phyloP scores from a whole-genome alignment of 1,140 invertebrate species.

The Antheraea pernyi region DNA sequence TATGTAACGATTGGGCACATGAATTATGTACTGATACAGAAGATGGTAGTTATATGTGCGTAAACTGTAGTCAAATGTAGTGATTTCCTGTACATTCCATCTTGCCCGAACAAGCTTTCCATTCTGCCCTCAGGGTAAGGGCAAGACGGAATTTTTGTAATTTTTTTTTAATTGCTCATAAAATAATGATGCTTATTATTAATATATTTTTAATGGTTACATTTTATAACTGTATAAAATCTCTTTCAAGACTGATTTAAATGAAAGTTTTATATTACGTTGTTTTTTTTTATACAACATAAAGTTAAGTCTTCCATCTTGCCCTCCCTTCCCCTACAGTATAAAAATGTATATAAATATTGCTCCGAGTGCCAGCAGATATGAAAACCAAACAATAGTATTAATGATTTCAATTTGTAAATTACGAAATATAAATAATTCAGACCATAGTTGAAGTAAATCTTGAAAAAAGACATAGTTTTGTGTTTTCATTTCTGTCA shows the following conservation, averaged over 20 bases:
- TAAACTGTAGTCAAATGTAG: neutral
- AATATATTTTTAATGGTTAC: no score
- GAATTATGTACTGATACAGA: conserved; percentile 6
- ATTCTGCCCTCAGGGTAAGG: conserved; percentile 1
- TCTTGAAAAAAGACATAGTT: no score
- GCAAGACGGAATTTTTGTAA: neutral
- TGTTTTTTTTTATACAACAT: conserved; percentile 7
- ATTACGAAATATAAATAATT: no score
- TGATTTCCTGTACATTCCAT: neutral
- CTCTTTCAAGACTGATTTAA: neutral
- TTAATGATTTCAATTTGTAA: no score
- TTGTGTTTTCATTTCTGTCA: no score
- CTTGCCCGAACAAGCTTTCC: conserved; percentile 6
- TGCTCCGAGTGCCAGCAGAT: no score
- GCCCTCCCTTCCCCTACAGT: conserved; percentile 1
- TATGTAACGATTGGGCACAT: neutral
- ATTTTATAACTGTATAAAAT: neutral
- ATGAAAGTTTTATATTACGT: conserved; percentile 2
- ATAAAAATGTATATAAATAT: no score
- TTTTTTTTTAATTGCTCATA: conserved; percentile 1
- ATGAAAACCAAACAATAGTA: no score
- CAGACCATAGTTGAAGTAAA: no score
- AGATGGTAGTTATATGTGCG: neutral
- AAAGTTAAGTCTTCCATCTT: neutral
- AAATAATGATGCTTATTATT: no score